phyloP scores from a whole-genome alignment of 2,113 vertebrate species.

The Loxodonta africana region DNA sequence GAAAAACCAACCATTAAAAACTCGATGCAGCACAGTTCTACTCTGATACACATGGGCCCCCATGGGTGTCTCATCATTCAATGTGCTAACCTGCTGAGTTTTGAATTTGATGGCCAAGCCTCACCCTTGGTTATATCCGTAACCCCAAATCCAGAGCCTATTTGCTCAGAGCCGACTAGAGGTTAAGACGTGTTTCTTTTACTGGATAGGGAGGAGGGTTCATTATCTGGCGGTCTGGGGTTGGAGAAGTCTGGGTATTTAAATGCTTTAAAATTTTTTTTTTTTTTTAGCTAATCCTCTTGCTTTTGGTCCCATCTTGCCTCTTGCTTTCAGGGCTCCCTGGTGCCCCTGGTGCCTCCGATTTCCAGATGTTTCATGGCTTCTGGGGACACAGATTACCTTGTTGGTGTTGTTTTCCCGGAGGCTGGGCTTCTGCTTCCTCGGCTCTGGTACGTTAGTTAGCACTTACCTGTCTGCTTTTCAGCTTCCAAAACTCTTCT shows the following conservation, averaged over 20 bases:
- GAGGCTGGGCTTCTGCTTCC: neutral
- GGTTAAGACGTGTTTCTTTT: neutral
- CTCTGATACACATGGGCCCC: no score
- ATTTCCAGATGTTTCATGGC: neutral
- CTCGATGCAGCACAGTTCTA: neutral
- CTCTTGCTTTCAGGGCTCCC: neutral
- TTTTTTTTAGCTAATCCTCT: neutral
- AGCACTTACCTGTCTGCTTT: neutral
- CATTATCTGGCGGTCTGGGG: neutral
- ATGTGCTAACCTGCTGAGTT: neutral
- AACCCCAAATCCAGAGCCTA: neutral
- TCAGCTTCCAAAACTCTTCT: neutral
- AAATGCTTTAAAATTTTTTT: neutral
- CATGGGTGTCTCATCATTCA: neutral
- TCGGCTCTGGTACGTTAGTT: neutral
- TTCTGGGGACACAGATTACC: neutral
- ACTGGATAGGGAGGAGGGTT: neutral
- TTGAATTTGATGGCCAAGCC: neutral
- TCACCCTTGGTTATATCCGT: neutral
- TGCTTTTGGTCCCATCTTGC: neutral
- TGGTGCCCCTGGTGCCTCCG: neutral
- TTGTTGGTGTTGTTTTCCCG: neutral
- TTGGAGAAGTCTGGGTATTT: neutral
- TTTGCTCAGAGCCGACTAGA: neutral
- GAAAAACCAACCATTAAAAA: neutral